phyloP scores from a whole-genome alignment of 2,888 invertebrate species.

The Aplocera efformata region DNA sequence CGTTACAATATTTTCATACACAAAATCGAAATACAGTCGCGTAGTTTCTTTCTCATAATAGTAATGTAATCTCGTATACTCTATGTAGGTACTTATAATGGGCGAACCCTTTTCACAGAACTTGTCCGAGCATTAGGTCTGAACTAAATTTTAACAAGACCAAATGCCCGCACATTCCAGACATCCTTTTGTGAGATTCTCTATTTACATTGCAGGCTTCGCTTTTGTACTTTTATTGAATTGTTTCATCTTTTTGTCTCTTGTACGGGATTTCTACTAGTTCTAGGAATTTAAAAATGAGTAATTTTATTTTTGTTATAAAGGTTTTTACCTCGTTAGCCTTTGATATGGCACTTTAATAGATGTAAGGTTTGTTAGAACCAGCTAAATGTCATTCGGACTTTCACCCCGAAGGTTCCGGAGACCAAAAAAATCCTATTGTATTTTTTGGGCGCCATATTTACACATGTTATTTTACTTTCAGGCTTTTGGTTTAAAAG shows the following conservation, averaged over 20 bases:
- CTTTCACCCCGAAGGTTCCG: too few species aligned
- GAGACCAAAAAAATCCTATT: too few species aligned
- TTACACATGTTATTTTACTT: too few species aligned
- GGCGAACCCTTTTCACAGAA: slow-evolving; percentile 71
- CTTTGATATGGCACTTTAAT: too few species aligned
- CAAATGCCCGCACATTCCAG: slow-evolving; percentile 69
- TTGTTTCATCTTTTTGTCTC: slow-evolving; percentile 48
- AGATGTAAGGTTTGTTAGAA: too few species aligned
- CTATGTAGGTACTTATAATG: slow-evolving; percentile 51
- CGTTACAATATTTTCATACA: slow-evolving; percentile 35
- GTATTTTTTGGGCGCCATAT: too few species aligned
- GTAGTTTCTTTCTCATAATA: slow-evolving; percentile 53
- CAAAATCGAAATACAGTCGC: slow-evolving; percentile 40
- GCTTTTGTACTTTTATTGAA: slow-evolving; percentile 67
- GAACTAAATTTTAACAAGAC: slow-evolving; percentile 71
- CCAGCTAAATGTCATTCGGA: too few species aligned
- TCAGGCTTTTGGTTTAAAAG: too few species aligned
- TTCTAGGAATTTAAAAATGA: slow-evolving; percentile 1
- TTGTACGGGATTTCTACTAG: slow-evolving; percentile 12
- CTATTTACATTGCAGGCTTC: slow-evolving; percentile 67
- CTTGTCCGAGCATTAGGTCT: slow-evolving; percentile 69
- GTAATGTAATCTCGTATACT: slow-evolving; percentile 67
- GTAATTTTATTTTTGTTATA: too few species aligned
- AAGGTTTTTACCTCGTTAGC: too few species aligned
- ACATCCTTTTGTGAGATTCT: slow-evolving; percentile 63